Evolutionary conservation across 1,140 invertebrate genomes (phyloP).

Genomic region (Aphaenogaster floridana): DNA sequence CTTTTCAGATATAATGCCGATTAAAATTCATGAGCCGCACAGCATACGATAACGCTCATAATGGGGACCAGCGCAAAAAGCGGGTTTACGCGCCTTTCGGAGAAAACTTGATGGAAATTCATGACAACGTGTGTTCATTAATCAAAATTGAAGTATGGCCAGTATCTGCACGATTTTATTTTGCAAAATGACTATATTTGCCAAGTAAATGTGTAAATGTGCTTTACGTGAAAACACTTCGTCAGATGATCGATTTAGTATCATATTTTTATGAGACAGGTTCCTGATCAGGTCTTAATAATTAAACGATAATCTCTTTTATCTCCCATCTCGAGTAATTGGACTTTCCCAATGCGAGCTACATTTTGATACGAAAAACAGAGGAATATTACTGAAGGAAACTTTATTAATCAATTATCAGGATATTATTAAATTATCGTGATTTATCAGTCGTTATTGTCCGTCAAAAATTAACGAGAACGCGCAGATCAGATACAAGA

Average conservation of each 20-base stretch:
- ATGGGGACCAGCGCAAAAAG: slow-evolving; percentile 29
- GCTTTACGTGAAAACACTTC: background rate
- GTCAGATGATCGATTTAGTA: background rate
- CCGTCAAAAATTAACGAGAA: background rate
- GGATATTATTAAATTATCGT: slow-evolving; percentile 27
- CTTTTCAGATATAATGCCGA: slow-evolving; percentile 51
- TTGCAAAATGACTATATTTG: background rate
- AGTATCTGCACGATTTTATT: background rate
- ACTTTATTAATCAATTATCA: slow-evolving; percentile 16
- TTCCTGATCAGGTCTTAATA: background rate
- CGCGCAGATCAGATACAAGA: background rate
- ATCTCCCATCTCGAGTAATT: slow-evolving; percentile 18
- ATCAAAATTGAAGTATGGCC: slow-evolving; percentile 16
- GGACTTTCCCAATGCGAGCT: slow-evolving; percentile 8
- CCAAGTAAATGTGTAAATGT: background rate
- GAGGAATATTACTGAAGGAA: background rate
- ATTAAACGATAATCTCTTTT: slow-evolving; percentile 41
- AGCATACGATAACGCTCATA: slow-evolving; percentile 29
- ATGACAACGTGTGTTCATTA: slow-evolving; percentile 4
- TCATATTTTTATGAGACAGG: slow-evolving; percentile 14
- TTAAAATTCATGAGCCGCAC: slow-evolving; percentile 55
- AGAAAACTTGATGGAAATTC: slow-evolving; percentile 28
- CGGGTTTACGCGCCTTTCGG: background rate
- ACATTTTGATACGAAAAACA: background rate
- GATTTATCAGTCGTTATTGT: slow-evolving; percentile 12